Evolutionary conservation across 1,140 invertebrate species (phyloP), one percentile per base, ranked within the genome.

Genomic region (Zaprionus taronus): DNA sequence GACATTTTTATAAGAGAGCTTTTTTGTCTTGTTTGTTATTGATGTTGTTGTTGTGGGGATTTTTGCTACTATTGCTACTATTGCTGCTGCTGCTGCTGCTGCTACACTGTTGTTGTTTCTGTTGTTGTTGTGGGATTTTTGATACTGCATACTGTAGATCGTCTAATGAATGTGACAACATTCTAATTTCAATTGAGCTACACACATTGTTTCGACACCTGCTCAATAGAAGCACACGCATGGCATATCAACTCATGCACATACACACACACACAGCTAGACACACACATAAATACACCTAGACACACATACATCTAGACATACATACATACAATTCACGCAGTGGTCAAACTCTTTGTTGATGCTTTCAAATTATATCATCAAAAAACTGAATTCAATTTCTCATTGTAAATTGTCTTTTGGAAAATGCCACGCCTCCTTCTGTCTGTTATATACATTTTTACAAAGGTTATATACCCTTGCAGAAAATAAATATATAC

Each of bases 191-290:
- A 89, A 87, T 83, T 87, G 84, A 75, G 75, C 78, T 71, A 78
- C 79, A 84, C 73, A 89, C 85, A 89, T 89, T 89, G 85, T 89
- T 89, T 89, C 84, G 85, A 90, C 84, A 89, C 84, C 84, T 79
- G 84, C 71, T 72, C 77, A 71, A 70, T 24, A 58, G 36, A 31
- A 22, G 60, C 36, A 64, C 49, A 24, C 12, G 58, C 36, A 57
- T 28, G 28, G 57, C 53, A 66, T 14, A 56, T 4, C 3, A 17
- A 44, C 41, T 17, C 1, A 44, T 17, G n/a, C 41, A 38, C 41
- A 47, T 2, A 17, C n/a, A 9, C 60, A 15, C 34, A 41, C 24
- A 53, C 41, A 55, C 1, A 31, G 7, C 26, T 6, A 26, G 26
- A 47, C 26, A 53, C 2, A 51, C 24, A 53, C 41, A 1, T 28